Conservation (phyloP, 1,140 invertebrate genomes). For the Ostrea edulis region DNA sequence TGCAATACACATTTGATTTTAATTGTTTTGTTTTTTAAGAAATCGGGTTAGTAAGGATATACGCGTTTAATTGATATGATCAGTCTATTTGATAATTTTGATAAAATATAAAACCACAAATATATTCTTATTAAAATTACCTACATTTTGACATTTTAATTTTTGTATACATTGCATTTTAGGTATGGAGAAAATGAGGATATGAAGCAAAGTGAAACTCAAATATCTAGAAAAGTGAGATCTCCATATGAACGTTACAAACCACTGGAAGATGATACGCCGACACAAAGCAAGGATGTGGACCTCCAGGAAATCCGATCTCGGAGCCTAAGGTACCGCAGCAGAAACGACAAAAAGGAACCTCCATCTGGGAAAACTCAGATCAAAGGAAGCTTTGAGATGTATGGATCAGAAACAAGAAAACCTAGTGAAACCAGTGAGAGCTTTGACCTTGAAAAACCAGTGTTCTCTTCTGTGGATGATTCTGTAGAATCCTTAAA, state of each 20-base stretch:
- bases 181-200: conserved; percentile 37
- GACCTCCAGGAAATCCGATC: conserved; percentile 23
- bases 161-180: background rate
- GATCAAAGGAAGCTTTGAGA: conserved; percentile 20
- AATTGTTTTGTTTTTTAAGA: background rate
- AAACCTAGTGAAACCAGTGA: conserved; percentile 24
- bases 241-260: conserved; percentile 35
- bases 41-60: background rate
- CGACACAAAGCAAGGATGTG: conserved; percentile 2
- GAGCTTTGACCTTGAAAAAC: conserved; percentile 38
- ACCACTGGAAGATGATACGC: background rate
- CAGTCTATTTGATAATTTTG: no score
- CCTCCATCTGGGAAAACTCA: background rate
- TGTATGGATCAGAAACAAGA: background rate
- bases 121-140: background rate
- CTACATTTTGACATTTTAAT: background rate
- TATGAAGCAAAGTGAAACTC: background rate
- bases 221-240: conserved; percentile 22
- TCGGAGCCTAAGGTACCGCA: conserved; percentile 4
- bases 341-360: conserved; percentile 15
- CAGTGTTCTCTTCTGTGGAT: conserved; percentile 33
- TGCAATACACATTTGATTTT: background rate
- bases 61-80: no score
- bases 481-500: conserved; percentile 23
- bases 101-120: no score